Conservation (phyloP, 2,797 vertebrate species). For the Epinephelus awoara region DNA sequence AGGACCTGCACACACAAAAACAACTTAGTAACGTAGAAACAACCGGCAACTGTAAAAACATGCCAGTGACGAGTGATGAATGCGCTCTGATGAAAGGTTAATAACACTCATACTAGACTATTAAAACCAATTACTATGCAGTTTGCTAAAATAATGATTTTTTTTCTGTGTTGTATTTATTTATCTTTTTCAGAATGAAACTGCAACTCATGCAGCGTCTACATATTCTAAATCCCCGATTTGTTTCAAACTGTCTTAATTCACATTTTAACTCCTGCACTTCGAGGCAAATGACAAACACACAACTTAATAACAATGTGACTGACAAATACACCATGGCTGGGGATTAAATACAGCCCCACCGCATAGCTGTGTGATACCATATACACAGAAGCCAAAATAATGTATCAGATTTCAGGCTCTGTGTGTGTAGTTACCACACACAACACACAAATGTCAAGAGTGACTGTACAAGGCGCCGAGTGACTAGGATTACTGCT, state of each 20-base stretch:
- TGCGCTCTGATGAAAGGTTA: background rate
- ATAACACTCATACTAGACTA: background rate
- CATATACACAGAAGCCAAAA: constrained; percentile 81
- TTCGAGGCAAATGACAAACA: constrained; percentile 26
- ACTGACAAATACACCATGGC: constrained; percentile 48
- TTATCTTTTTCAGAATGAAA: background rate
- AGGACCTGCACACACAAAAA: constrained; percentile 87
- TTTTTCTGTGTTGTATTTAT: background rate
- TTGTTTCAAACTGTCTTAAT: background rate
- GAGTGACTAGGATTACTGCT: constrained; percentile 83
- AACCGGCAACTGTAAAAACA: constrained; percentile 25
- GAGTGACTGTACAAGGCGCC: constrained; percentile 79
- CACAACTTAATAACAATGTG: constrained; percentile 50
- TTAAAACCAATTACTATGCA: background rate
- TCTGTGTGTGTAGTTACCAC: constrained; percentile 79
- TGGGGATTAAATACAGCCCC: constrained; percentile 62
- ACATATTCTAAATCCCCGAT: background rate
- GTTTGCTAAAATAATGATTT: background rate
- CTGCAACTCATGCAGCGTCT: background rate
- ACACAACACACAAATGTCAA: constrained; percentile 82
- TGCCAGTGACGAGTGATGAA: constrained; percentile 11
- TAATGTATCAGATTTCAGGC: constrained; percentile 83
- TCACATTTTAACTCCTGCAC: constrained; percentile 13
- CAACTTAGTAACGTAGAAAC: constrained; percentile 39
- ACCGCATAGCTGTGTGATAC: constrained; percentile 65